Percentiles rank a stretch among this genome's conserved stretches.
Evolutionary conservation across 2,888 invertebrate species (phyloP).

Genomic region (Meta bourneti): DNA sequence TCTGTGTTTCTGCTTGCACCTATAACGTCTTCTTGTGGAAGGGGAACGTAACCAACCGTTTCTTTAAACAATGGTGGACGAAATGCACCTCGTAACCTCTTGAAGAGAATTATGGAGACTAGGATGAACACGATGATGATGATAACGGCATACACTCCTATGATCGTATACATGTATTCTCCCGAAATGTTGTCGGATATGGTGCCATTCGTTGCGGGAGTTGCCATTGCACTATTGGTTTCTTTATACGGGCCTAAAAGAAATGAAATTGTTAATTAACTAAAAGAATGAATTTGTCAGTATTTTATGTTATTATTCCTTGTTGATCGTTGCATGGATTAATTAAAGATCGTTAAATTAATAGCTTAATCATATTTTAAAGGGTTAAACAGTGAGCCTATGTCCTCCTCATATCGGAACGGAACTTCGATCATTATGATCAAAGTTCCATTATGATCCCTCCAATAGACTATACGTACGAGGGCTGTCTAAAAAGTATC

Average conservation of each 20-base stretch:
- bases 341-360: no score
- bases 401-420: no score
- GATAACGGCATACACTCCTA: constrained; percentile 38
- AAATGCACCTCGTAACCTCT: background rate
- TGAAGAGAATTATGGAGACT: constrained; percentile 1
- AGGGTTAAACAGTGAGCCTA: no score
- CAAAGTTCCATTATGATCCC: no score
- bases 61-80: constrained; percentile 1
- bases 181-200: background rate
- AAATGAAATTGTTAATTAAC: background rate
- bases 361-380: no score
- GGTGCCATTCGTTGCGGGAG: constrained; percentile 9
- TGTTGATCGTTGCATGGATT: no score
- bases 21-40: background rate
- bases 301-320: no score
- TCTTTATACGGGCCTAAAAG: background rate
- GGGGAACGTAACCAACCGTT: background rate
- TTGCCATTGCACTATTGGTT: background rate
- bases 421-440: no score
- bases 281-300: background rate
- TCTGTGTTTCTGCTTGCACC: background rate
- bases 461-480: no score
- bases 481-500: no score
- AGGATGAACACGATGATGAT: constrained; percentile 1
- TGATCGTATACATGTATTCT: constrained; percentile 33